Base-by-base conservation (phyloP, 2,113 vertebrate species). In the Indicator indicator region DNA sequence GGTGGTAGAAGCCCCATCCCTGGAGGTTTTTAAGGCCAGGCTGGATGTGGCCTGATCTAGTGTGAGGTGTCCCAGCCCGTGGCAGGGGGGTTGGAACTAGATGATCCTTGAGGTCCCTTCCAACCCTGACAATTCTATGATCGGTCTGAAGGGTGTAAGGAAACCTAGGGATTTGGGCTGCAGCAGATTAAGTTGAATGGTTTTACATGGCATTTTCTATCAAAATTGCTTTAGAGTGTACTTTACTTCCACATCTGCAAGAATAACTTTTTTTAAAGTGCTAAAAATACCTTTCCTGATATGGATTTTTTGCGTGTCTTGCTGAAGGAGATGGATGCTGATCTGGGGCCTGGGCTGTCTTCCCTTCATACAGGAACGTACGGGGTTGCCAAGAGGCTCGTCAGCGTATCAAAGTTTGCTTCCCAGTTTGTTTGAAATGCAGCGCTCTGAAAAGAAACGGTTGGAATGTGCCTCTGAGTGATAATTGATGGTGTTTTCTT, bases 341-440 rank as follows among this genome's bases (percentile, higher is more conserved):
- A 3, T 0, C 46, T 11, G 54, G 23, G 60, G 9, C 3, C n/a
- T 7, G 23, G 16, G 33, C 33, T 1, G 6, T 5, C 26, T 3
- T 12, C 20, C 9, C n/a, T 12, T 4, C 33, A 0, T 0, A 3
- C 16, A 8, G 56, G 28, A 11, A 15, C 0, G 7, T 1, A 2
- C 0, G 9, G 14, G 13, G 16, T 0, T 23, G 36, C 60, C 46
- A 4, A 0, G 11, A 6, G 23, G 21, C 30, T 27, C 3, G 1
- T 6, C 4, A 4, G 67, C 27, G 1, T 2, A 54, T 40, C 8
- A 4, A 7, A 3, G 16, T 54, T 16, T 26, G 11, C 23, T 59
- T 74, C 42, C 17, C 30, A 0, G 1, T 6, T 13, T 6, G 16
- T 20, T 12, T 23, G 59, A 30, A 54, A 11, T 3, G 20, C 33